Conservation (phyloP, 37 sponge, comb jelly and placozoan species). For the Halichondria panicea region DNA sequence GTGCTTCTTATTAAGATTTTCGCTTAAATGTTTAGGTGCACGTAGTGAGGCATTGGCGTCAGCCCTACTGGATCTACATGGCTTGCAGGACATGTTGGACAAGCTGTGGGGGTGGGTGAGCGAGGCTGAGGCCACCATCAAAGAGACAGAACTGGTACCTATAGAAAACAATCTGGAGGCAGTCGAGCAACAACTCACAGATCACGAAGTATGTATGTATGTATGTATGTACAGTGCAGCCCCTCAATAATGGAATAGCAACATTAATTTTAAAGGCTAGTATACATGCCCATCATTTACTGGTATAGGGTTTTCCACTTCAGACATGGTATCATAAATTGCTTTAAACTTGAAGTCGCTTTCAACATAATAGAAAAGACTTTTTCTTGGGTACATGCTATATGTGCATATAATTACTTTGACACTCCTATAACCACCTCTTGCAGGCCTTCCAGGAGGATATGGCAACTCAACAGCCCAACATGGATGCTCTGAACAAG, state of each 20-base stretch:
- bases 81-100: constrained; percentile 83
- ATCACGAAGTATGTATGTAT: constrained; percentile 72
- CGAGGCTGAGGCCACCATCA: constrained; percentile 75
- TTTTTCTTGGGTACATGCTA: no score
- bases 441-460: constrained; percentile 72
- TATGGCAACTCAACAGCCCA: constrained; percentile 74
- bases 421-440: no score
- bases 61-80: constrained; percentile 63
- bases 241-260: no score
- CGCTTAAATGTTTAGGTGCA: constrained; percentile 10
- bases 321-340: no score
- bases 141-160: constrained; percentile 51
- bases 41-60: constrained; percentile 64
- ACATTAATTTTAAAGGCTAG: no score
- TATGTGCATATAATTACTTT: no score
- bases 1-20: no score
- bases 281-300: no score
- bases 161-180: constrained; percentile 67
- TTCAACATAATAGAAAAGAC: no score
- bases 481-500: constrained; percentile 81
- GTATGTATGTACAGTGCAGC: no score
- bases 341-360: background rate
- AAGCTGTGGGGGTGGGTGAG: constrained; percentile 74
- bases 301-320: no score
- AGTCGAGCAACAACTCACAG: constrained; percentile 66